Conservation (phyloP, 2,888 invertebrate genomes). For the Holacanthella duospinosa region DNA sequence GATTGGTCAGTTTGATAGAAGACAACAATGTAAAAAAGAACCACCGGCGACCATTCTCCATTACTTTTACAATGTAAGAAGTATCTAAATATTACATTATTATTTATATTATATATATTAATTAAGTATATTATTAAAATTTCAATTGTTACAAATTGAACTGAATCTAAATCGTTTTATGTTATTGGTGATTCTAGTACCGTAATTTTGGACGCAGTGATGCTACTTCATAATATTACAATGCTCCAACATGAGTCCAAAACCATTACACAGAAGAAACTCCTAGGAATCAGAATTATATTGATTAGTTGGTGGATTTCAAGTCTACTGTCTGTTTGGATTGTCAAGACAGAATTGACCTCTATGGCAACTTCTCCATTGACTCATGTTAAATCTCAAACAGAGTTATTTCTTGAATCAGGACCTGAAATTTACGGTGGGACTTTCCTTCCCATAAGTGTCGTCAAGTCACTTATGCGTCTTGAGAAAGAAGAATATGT, state of each 20-base stretch:
- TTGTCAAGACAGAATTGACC: not conserved
- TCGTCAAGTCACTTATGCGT: not conserved
- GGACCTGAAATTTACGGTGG: not conserved
- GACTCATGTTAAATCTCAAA: not conserved
- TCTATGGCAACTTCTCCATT: not conserved
- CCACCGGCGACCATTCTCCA: too few species aligned
- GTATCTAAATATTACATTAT: not conserved
- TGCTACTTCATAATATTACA: not conserved
- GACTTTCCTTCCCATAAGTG: not conserved
- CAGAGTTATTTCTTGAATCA: not conserved
- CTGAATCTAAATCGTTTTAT: not conserved
- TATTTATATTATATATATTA: too few species aligned
- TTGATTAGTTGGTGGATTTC: not conserved
- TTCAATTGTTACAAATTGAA: not conserved
- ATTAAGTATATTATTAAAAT: not conserved
- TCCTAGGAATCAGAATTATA: not conserved
- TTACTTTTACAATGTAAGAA: not conserved
- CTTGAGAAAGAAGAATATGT: not conserved
- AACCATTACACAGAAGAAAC: not conserved
- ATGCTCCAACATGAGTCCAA: not conserved
- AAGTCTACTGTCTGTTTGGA: not conserved
- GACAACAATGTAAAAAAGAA: too few species aligned
- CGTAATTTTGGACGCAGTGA: not conserved
- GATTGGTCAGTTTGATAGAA: too few species aligned
- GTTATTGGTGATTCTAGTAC: too few species aligned